These are phyloP conservation scores for Nephrotoma guestfalica DNA, from an alignment of 2,888 invertebrate species.

Conservation along the genomic window DNA sequence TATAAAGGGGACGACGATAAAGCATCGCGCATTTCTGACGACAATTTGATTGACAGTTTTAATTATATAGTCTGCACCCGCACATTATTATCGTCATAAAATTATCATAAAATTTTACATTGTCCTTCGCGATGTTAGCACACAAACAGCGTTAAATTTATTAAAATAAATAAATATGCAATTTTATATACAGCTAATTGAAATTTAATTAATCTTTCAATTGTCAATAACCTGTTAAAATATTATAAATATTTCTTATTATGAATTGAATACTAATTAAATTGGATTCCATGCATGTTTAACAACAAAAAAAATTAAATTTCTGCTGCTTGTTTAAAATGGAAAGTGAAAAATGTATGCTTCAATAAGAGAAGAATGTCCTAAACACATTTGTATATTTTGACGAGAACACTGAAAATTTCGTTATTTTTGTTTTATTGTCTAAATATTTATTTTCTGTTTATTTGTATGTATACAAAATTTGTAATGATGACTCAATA, in stretches of 20 bases:
- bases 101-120: background rate
- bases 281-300: background rate
- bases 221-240: background rate
- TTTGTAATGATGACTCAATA: background rate
- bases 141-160: background rate
- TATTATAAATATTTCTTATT: background rate
- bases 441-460: background rate
- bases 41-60: background rate
- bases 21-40: background rate
- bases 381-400: background rate
- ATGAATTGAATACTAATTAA: background rate
- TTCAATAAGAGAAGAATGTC: background rate
- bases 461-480: background rate
- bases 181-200: background rate
- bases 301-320: background rate
- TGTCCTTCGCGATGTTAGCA: background rate
- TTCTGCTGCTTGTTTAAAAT: background rate
- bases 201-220: background rate
- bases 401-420: background rate
- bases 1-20: no score
- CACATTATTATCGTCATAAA: background rate
- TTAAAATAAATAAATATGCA: background rate
- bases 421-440: background rate
- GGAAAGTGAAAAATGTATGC: background rate
- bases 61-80: background rate